phyloP scores from a whole-genome alignment of 2,888 invertebrate genomes.

The Eristalis arbustorum region DNA sequence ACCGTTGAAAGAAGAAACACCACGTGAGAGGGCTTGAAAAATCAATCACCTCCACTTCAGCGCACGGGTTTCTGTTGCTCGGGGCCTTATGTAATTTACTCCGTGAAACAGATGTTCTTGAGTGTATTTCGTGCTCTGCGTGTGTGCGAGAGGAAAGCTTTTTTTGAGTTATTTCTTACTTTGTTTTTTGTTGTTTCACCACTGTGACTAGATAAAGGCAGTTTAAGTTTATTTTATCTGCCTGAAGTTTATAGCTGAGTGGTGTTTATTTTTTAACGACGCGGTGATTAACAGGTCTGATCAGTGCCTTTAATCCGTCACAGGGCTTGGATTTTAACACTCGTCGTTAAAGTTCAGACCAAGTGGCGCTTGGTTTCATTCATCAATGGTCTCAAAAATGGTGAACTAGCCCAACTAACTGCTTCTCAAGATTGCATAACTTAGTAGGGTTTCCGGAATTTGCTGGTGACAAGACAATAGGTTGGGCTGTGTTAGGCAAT shows the following conservation, averaged over 20 bases:
- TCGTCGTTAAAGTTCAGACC: background rate
- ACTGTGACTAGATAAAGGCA: background rate
- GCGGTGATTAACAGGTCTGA: background rate
- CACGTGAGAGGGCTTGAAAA: slow-evolving; percentile 22
- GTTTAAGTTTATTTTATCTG: background rate
- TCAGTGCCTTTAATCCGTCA: background rate
- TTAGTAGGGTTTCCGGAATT: background rate
- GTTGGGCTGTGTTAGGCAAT: background rate
- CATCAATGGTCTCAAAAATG: background rate
- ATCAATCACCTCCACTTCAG: background rate
- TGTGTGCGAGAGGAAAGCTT: slow-evolving; percentile 4
- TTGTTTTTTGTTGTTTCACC: background rate
- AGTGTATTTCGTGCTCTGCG: background rate
- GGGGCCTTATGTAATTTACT: background rate
- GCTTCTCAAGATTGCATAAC: background rate
- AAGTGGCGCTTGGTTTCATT: background rate
- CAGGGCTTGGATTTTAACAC: background rate
- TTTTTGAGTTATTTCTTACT: slow-evolving; percentile 2
- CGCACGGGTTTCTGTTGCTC: background rate
- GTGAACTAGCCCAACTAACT: background rate
- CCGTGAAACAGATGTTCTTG: background rate
- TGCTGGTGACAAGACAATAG: background rate
- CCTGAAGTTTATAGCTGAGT: background rate
- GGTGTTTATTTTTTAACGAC: background rate
- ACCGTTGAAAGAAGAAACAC: background rate